phyloP scores from a whole-genome alignment of 2,797 vertebrate genomes.

The Melanotaenia maccullochi region DNA sequence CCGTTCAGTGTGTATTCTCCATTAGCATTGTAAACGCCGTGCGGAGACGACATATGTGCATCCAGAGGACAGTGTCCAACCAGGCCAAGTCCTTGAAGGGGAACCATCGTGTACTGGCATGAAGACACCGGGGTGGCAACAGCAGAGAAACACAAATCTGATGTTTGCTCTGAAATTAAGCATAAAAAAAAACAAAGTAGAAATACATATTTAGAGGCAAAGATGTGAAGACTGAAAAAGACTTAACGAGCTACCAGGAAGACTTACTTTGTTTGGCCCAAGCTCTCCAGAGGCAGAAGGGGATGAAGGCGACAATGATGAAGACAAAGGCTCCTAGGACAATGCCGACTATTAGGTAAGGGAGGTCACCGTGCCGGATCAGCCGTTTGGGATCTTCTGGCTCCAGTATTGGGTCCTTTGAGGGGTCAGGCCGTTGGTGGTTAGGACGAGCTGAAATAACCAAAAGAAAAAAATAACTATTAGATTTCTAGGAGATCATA shows the following conservation, averaged over 20 bases:
- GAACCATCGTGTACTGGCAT: slow-evolving; percentile 98
- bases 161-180: slow-evolving; percentile 87
- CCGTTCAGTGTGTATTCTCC: slow-evolving; percentile 76
- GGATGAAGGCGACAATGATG: slow-evolving; percentile 95
- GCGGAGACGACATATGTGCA: slow-evolving; percentile 75
- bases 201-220: not conserved
- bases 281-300: slow-evolving; percentile 96
- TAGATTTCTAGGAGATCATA: not conserved
- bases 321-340: slow-evolving; percentile 93
- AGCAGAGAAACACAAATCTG: slow-evolving; percentile 90
- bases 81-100: slow-evolving; percentile 87
- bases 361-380: slow-evolving; percentile 91
- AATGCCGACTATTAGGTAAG: slow-evolving; percentile 93
- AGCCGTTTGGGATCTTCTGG: slow-evolving; percentile 64
- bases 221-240: not conserved
- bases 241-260: not conserved
- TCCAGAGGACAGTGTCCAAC: slow-evolving; percentile 83
- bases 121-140: slow-evolving; percentile 86
- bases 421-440: slow-evolving; percentile 79
- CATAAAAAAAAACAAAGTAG: slow-evolving; percentile 37
- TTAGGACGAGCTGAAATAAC: slow-evolving; percentile 81
- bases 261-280: slow-evolving; percentile 97
- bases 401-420: slow-evolving; percentile 57
- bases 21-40: slow-evolving; percentile 74
- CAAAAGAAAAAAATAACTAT: slow-evolving; percentile 10